Percentiles rank a stretch among this genome's conserved stretches.
Conservation (phyloP, 2,888 invertebrate species). For the Dorcus hopei region DNA sequence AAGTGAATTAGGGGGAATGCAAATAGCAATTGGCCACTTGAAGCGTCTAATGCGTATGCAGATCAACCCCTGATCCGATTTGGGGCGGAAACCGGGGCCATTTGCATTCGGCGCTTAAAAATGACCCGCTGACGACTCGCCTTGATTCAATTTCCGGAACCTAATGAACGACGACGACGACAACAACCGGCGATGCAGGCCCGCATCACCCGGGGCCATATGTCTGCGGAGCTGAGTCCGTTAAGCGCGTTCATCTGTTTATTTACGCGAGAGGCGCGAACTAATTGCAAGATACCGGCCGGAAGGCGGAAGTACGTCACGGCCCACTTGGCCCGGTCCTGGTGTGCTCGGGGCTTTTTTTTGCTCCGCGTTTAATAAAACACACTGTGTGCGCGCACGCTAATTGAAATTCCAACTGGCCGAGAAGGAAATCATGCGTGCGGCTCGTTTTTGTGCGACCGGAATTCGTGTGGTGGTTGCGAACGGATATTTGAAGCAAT, state of each 20-base stretch:
- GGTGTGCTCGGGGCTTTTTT: constrained; percentile 29
- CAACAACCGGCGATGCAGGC: no score
- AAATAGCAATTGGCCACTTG: constrained; percentile 50
- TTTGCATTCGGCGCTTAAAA: constrained; percentile 19
- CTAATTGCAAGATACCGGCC: constrained; percentile 9
- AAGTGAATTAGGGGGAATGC: constrained; percentile 33
- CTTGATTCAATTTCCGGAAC: constrained; percentile 42
- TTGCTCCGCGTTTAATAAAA: constrained; percentile 26
- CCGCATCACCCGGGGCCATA: no score
- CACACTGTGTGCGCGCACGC: constrained; percentile 19
- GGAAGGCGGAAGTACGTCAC: constrained; percentile 32
- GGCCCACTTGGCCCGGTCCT: constrained; percentile 27
- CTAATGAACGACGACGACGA: constrained; percentile 34
- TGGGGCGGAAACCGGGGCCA: constrained; percentile 29
- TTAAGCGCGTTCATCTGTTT: not conserved
- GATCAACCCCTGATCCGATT: constrained; percentile 45
- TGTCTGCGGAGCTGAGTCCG: constrained; percentile 24
- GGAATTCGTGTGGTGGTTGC: constrained; percentile 23
- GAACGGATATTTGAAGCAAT: constrained; percentile 24
- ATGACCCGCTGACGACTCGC: constrained; percentile 27
- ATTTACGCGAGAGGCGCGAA: not conserved
- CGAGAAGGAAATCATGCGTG: constrained; percentile 30
- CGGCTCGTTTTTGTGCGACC: constrained; percentile 28
- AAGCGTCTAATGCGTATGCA: constrained; percentile 37
- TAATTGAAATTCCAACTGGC: constrained; percentile 33